Evolutionary conservation across 2,888 invertebrate genomes (phyloP), one percentile per base, ranked within the genome.

Genomic region (Standfussiana lucernea): DNA sequence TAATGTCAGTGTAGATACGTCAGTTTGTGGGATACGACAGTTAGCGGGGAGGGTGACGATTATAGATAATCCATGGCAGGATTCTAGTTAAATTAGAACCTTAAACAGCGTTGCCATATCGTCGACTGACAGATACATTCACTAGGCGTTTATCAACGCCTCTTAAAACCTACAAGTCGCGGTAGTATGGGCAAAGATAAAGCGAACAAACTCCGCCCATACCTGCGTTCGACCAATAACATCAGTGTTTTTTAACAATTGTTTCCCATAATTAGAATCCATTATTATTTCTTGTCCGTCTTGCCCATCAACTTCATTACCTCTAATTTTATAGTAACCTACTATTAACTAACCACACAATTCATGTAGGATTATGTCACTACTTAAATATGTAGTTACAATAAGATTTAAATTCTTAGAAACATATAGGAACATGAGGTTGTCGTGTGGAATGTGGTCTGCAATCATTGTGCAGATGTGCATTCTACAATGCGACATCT

Each of bases 161-260:
- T 40, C n/a, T 42, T 75, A 40, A 67, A 82, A 65, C 67, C 65
- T 62, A 47, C 53, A 82, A 79, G 75, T 80, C 70, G 42, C 72
- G 77, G 80, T 86, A 86, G 83, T 69, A 88, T 75, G 89, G 87
- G 84, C 78, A 85, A 68, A 90, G 90, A 91, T 90, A 90, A 90
- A 89, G 79, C 72, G 71, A 74, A 77, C 76, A 84, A 85, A 89
- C 92, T 74, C 90, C 92, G 92, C 92, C 92, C 90, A 90, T 85
- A 91, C 90, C 89, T 90, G 89, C 74, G 72, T 66, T 72, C 87
- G 77, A 85, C 91, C 92, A 92, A 92, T 92, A 73, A 85, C 81
- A 73, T 64, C 84, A 75, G 79, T 66, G 69, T 75, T 61, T 77
- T 71, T 74, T 11, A 83, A 84, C 78, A 82, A 87, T 87, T 84